Evolutionary conservation across 2,797 vertebrate species (phyloP), one percentile per base, ranked within the genome.

Genomic region (Limnodromus scolopaceus): DNA sequence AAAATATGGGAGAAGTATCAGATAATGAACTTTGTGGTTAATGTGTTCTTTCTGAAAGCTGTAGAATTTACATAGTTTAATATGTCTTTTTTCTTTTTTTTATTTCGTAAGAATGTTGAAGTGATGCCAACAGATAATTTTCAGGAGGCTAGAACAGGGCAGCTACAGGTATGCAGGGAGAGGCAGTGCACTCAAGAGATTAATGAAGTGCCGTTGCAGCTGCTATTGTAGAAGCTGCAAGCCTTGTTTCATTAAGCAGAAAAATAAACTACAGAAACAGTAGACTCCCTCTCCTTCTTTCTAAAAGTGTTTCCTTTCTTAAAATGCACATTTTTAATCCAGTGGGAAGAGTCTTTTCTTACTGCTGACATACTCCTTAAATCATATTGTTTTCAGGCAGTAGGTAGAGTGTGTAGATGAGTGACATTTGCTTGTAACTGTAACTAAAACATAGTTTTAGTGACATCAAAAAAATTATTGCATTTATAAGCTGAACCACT

Each of bases 191-290:
- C 84, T 84, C 57, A 13, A 36, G 88, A 94, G 89, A 95, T 96
- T 97, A 96, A 95, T 95, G 91, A 88, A 93, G 81, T 85, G 77
- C 90, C 76, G 88, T 96, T 95, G 87, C 77, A 95, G 81, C 79
- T 95, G 85, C 95, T 96, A 76, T 93, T 97, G 90, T 96, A 72
- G 75, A 92, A 97, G 79, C 93, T 96, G 82, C 94, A 96, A 96
- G 64, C 87, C 74, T 75, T 94, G 94, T 97, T 97, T 97, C 94
- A 95, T 97, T 95, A 97, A 95, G 94, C 95, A 97, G 95, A 96
- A 96, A 96, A 97, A 97, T 97, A 96, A 97, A 96, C 94, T 95
- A 92, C 82, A 77, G 96, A 97, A 97, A 97, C 94, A 96, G 96
- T 96, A 97, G 94, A 95, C 92, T 95, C 94, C 93, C 96, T 96